Base-by-base conservation (phyloP, 2,888 invertebrate genomes). In the Rhabditoides inermis region DNA sequence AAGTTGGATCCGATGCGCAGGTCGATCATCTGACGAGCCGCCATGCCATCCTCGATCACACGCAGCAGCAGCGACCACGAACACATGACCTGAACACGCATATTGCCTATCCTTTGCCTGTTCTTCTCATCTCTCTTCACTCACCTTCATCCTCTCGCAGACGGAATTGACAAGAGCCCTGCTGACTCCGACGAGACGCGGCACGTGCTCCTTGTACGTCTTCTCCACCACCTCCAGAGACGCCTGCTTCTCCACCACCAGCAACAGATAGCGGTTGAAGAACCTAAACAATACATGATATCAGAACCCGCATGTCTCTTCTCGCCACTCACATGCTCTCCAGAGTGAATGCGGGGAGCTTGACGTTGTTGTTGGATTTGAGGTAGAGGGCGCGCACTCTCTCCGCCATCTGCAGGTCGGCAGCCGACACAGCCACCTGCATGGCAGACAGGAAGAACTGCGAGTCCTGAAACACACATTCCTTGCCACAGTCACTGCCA, bases 101-200 rank as follows among this genome's bases (percentile, higher is more conserved):
- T 41, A 5, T 39, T 15, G 37, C 44, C 5, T 22, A 32, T 23
- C 22, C n/a, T 20, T 36, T 3, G 15, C 37, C 10, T 22, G 7
- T 15, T n/a, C 15, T 6, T 6, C 7, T 20, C 25, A 7, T 18
- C 12, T 18, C 22, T 15, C 12, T 23, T 23, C 10, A 25, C 18
- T 27, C 6, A 57, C 58, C 45, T 51, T 41, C 25, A 69, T 26
- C 30, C 58, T 59, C 20, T 56, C 50, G 40, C 52, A 50, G 5
- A 70, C 39, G 4, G 44, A 37, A 0, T 27, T n/a, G 22, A 53
- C 57, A n/a, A 70, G 45, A 1, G 49, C 40, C 2, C 60, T 49
- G 32, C 55, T 58, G 26, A 62, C 61, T 2, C 68, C 69, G n/a
- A 72, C 68, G 3, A 66, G 49, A 15, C 66, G 46, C 1, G 72